A percentile compares a stretch with the other conserved stretches of the same genome.
phyloP scores from a whole-genome alignment of 2,888 invertebrate species.

The Noctua janthina region DNA sequence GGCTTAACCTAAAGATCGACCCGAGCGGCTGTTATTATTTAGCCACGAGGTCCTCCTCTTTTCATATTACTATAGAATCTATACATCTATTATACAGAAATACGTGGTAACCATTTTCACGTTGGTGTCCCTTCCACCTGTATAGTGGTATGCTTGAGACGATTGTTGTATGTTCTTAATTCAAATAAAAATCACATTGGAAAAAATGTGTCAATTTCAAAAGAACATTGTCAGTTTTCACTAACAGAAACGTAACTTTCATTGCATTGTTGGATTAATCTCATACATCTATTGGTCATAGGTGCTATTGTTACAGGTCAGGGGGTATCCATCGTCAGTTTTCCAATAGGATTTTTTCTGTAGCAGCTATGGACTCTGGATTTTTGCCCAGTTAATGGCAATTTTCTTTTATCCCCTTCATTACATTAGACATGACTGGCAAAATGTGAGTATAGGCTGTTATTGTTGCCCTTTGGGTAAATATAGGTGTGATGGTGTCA shows the following conservation, averaged over 20 bases:
- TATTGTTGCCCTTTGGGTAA: not conserved
- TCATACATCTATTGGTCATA: not conserved
- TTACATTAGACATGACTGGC: not conserved
- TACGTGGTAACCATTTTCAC: too few relatives aligned
- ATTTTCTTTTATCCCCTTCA: not conserved
- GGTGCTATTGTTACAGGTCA: not conserved
- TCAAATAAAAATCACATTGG: not conserved
- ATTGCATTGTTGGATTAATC: not conserved
- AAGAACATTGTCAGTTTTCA: not conserved
- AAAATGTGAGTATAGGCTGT: not conserved
- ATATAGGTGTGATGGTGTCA: not conserved
- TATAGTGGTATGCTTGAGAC: not conserved
- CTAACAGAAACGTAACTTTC: not conserved
- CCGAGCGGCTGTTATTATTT: too few relatives aligned
- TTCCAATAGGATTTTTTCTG: not conserved
- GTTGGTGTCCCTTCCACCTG: too few relatives aligned
- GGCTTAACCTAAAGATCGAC: too few relatives aligned
- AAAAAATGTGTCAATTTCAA: not conserved
- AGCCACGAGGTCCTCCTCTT: too few relatives aligned
- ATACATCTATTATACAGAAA: too few relatives aligned
- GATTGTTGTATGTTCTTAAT: not conserved
- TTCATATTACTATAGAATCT: too few relatives aligned
- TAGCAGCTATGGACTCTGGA: not conserved
- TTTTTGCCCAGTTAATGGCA: not conserved
- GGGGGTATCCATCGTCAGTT: not conserved